Base-by-base conservation (phyloP, 2,797 vertebrate genomes). In the Pseudochirops corinnae region DNA sequence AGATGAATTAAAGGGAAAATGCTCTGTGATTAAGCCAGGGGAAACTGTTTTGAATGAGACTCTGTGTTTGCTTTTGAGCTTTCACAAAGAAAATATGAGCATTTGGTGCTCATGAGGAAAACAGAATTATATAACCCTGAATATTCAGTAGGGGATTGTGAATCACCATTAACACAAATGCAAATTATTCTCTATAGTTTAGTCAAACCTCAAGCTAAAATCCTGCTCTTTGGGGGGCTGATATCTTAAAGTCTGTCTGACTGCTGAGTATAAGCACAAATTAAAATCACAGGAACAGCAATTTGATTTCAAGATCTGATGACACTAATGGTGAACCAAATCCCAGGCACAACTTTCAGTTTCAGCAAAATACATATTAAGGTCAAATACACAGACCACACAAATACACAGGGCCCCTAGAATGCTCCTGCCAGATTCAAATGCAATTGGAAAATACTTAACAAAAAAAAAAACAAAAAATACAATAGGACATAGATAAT, bases 1-100 rank as follows among this genome's bases (percentile, higher is more conserved):
- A 74, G 24, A 93, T 50, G 96, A 95, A 90, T 92, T 94, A 94
- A 93, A 95, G n/a, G 18, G 53, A 67, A 74, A 92, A 60, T 74
- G 21, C 9, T 95, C 28, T 67, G 31, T 94, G 53, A 93, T 13
- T 26, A 10, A 93, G 94, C 11, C 55, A 67, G 0, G 67, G 9
- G 62, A 94, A 93, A 95, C n/a, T 94, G 57, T n/a, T n/a, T 94
- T 82, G 93, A 95, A 87, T 92, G 55, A 82, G 50, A 90, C 53
- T 58, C 94, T 21, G 82, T 91, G n/a, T 97, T 46, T 92, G 56
- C 91, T 96, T 62, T 93, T 50, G 87, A 56, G 28, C 87, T 39
- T 93, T 97, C 55, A 90, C 33, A 67, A 92, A 87, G 52, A 94
- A 95, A 93, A 94, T 53, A 92, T 13, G 52, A 57, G 3, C 57